Evolutionary conservation across 2,113 vertebrate species (phyloP).

Genomic region (Anoura caudifer): DNA sequence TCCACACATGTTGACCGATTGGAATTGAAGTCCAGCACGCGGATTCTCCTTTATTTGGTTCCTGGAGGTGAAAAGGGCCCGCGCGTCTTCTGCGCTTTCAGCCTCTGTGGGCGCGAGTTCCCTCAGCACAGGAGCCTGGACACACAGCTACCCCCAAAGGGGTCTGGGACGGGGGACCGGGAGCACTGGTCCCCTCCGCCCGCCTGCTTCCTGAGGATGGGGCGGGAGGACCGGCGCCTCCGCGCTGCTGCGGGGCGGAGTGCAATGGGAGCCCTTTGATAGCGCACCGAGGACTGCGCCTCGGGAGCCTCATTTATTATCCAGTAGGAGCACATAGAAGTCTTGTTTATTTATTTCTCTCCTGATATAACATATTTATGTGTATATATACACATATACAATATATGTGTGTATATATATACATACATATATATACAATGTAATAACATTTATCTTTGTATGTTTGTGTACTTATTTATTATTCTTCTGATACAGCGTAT

Average conservation of each 20-base stretch:
- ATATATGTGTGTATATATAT: too few species aligned
- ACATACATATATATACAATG: neutral
- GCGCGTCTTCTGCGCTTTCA: neutral
- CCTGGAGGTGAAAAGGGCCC: neutral
- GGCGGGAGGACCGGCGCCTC: neutral
- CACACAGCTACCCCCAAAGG: neutral
- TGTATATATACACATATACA: neutral
- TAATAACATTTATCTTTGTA: neutral
- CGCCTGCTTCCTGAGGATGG: accelerated
- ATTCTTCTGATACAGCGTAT: neutral
- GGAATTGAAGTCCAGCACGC: neutral
- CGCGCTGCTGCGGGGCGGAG: neutral
- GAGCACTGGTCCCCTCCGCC: too few species aligned
- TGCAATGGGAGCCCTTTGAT: neutral
- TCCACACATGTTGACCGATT: neutral
- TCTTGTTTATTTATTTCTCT: neutral
- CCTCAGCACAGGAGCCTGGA: neutral
- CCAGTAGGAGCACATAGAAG: neutral
- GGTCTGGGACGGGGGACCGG: accelerated
- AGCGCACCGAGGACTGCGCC: accelerated
- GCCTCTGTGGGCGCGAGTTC: neutral
- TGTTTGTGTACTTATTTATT: neutral
- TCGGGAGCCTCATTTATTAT: neutral
- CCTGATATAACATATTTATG: neutral
- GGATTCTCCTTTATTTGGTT: neutral